Percentiles rank a stretch among this genome's conserved stretches.
Conservation (phyloP, 2,888 invertebrate genomes). For the Nymphalis polychloros region DNA sequence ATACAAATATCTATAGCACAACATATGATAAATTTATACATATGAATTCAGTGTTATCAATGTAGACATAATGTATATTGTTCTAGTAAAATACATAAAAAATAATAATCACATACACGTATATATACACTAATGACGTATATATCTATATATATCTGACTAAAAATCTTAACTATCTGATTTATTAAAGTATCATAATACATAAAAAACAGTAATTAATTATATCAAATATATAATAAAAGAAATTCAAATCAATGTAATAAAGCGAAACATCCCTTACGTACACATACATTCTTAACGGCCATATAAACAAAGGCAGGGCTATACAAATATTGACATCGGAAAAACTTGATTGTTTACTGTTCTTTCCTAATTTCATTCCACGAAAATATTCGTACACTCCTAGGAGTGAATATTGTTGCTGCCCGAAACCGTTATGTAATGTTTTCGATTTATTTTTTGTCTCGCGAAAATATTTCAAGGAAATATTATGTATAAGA, state of each 20-base stretch:
- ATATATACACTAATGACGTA: too few relatives aligned
- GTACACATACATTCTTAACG: slow-evolving; percentile 8
- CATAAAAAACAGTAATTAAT: too few relatives aligned
- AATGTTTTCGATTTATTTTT: background rate
- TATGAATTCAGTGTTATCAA: too few relatives aligned
- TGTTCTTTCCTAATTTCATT: slow-evolving; percentile 22
- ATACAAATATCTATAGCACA: background rate
- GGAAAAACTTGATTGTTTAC: slow-evolving; percentile 21
- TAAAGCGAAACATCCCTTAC: background rate
- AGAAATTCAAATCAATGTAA: background rate
- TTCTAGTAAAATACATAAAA: too few relatives aligned
- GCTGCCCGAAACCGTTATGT: background rate
- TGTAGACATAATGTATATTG: too few relatives aligned
- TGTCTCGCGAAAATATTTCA: too few relatives aligned
- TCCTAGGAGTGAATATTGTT: slow-evolving; percentile 1
- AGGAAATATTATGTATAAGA: too few relatives aligned
- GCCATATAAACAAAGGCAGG: slow-evolving; percentile 13
- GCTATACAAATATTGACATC: slow-evolving; percentile 21
- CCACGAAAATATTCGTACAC: slow-evolving; percentile 8
- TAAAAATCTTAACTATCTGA: too few relatives aligned
- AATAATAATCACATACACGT: too few relatives aligned
- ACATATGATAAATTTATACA: background rate
- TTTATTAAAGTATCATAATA: too few relatives aligned
- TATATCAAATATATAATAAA: background rate
- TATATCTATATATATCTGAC: too few relatives aligned